Evolutionary conservation across 1,140 invertebrate species (phyloP), one percentile per base, ranked within the genome.

Genomic region (Varroa destructor): DNA sequence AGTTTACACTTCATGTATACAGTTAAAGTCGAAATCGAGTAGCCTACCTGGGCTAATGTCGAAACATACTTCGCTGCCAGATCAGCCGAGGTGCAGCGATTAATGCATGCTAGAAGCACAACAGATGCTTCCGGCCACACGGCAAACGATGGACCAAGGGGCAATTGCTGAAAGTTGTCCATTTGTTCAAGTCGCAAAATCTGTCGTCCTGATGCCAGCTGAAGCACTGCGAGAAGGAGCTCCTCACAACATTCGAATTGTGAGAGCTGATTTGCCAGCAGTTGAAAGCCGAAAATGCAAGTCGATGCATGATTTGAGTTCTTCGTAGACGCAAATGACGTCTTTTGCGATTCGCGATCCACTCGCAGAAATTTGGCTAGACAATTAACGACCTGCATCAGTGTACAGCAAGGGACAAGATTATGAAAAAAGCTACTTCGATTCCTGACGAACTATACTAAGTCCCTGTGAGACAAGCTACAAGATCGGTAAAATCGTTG

Each of bases 221-320:
- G 61, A 14, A 67, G 40, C 40, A 67, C 61, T 5, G 61, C 61
- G 37, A 67, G 1, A 12, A 67, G 36, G 37, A 67, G 10, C 36
- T 67, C 14, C 14, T 67, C 61, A 67, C 12, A 40, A 8, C 61
- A 67, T 67, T 67, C 61, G 61, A 43, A 67, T 8, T 67, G 61
- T 14, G 61, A 67, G 1, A 67, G 40, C 46, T 67, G 61, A 8
- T 67, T 67, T 1, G 61, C 61, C 40, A 67, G 61, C 1, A 67
- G 61, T 67, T 67, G 61, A 37, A 67, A 67, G 37, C 61, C 61
- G 46, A 51, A 51, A 3, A 51, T 51, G 46, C 46, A 5, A 8
- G 3, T 51, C 46, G 46, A 51, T 8, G 46, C 8, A 8, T 51
- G 3, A 8, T 8, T 8, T 8, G 46, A 3, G 46, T 51, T 51